Conservation (phyloP, 1,140 invertebrate genomes). For the Saccostrea glomerata region DNA sequence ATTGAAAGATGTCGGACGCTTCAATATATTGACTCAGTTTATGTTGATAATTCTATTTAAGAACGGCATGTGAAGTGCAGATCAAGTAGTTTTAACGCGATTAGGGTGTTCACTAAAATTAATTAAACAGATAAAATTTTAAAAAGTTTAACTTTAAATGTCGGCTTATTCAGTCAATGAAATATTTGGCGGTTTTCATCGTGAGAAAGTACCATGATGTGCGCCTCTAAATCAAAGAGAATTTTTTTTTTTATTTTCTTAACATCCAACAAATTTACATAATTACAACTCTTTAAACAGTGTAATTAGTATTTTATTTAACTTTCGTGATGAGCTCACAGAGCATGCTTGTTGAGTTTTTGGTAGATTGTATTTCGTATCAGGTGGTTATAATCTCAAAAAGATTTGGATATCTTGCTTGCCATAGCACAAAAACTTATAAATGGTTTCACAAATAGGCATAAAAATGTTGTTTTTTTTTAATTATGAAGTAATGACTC, state of each 20-base stretch:
- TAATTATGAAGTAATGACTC: too few species aligned
- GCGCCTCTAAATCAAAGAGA: background rate
- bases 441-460: too few species aligned
- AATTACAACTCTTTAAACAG: background rate
- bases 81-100: constrained; percentile 26
- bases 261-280: background rate
- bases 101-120: constrained; percentile 12
- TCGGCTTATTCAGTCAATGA: constrained; percentile 7
- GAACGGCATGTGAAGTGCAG: constrained; percentile 25
- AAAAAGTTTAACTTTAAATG: background rate
- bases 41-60: constrained; percentile 30
- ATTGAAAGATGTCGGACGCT: background rate
- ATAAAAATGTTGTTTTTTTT: too few species aligned
- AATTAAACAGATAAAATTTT: constrained; percentile 29
- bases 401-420: background rate
- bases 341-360: background rate
- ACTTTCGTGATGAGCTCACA: background rate
- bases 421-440: too few species aligned
- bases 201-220: background rate
- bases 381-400: background rate
- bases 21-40: constrained; percentile 17
- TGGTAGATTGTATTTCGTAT: background rate
- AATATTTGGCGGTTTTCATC: background rate
- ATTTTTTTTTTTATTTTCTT: background rate
- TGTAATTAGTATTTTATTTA: background rate